Evolutionary conservation across 2,113 vertebrate genomes (phyloP), one percentile per base, ranked within the genome.

Genomic region (Malurus elegans): DNA sequence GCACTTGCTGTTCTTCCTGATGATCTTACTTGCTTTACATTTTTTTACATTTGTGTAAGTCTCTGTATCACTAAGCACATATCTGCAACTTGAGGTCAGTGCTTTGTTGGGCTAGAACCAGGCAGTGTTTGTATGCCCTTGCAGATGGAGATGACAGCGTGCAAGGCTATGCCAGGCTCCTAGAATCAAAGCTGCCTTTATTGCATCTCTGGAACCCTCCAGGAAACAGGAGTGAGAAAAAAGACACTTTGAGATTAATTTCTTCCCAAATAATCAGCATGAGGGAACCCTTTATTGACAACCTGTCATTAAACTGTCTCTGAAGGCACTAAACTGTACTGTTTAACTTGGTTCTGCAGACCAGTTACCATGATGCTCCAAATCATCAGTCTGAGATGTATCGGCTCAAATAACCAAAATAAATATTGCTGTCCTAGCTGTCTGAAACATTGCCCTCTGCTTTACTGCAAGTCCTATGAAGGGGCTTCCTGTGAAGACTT

Each of bases 181-280:
- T 60, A 10, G 67, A 79, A 73, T 86, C 50, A 96, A 92, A 86
- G 53, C 79, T 86, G 86, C 36, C 38, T 89, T 91, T 70, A 71
- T 72, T 74, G 40, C 48, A 48, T 40, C 61, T 56, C 79, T 4
- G 1, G 10, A n/a, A 51, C 36, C 36, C 84, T 65, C 80, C 73
- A 71, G 57, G 29, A 91, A 58, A 60, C 25, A 69, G 23, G 38
- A 38, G 38, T 38, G 38, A 61, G 57, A 82, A 42, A 93, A 86
- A 78, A 47, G 36, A 5, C 0, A 0, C 48, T 73, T 66, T 38
- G 17, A 25, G n/a, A 50, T 60, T 7, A 78, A 47, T 65, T 90
- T 2, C 53, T 75, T 73, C 17, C 28, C 53, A 72, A 72, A 60
- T 64, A 51, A 69, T 24, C 56, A 40, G 12, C 23, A 56, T 47